phyloP scores from a whole-genome alignment of 1,140 invertebrate genomes.

The Musca domestica region DNA sequence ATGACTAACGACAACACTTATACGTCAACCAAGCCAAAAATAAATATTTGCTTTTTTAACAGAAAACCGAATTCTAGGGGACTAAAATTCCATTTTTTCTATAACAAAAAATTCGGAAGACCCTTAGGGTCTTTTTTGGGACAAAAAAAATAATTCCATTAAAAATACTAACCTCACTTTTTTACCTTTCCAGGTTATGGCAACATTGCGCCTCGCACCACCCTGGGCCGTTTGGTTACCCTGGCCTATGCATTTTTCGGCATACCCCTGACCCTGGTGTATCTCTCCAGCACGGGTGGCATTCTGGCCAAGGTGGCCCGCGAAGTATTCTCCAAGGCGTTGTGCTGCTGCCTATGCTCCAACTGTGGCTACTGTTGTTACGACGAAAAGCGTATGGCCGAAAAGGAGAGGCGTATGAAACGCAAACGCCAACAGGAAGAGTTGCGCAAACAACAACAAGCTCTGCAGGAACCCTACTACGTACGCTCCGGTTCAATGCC shows the following conservation, averaged over 20 bases:
- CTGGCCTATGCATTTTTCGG: constrained; percentile 87
- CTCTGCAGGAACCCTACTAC: constrained; percentile 76
- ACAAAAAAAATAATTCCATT: background rate
- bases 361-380: constrained; percentile 84
- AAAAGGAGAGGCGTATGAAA: constrained; percentile 74
- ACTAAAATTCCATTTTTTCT: too few relatives aligned
- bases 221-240: constrained; percentile 78
- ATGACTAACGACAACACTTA: too few relatives aligned
- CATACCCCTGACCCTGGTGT: constrained; percentile 87
- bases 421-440: constrained; percentile 75
- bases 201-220: constrained; percentile 78
- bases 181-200: constrained; percentile 73
- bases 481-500: constrained; percentile 61
- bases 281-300: constrained; percentile 79
- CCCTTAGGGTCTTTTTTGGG: too few relatives aligned
- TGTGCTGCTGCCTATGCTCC: constrained; percentile 79
- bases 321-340: constrained; percentile 77
- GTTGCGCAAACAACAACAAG: constrained; percentile 65
- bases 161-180: background rate
- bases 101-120: too few relatives aligned
- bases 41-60: too few relatives aligned
- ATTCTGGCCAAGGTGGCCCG: constrained; percentile 80
- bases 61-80: too few relatives aligned
- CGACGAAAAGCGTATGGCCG: constrained; percentile 75
- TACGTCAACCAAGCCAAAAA: too few relatives aligned